Evolutionary conservation across 2,113 vertebrate species (phyloP).

Genomic region (Aegithalos caudatus): DNA sequence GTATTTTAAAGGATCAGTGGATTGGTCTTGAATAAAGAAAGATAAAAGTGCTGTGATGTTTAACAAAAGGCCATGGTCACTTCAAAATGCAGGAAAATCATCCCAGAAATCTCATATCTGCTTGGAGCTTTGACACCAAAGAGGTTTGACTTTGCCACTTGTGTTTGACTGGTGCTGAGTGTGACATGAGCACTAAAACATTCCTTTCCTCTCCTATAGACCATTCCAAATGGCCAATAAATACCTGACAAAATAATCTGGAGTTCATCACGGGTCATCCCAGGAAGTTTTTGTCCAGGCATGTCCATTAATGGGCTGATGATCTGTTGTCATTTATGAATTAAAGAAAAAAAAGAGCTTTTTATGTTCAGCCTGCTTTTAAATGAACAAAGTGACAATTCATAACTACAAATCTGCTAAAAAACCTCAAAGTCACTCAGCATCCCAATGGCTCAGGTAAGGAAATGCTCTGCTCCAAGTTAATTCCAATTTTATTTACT

Average conservation of each 20-base stretch:
- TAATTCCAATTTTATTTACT: background rate
- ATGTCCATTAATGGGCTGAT: background rate
- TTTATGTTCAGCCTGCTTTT: background rate
- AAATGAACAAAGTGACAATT: background rate
- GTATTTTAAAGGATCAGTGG: background rate
- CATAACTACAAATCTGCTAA: background rate
- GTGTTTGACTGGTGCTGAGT: background rate
- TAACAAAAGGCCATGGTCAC: background rate
- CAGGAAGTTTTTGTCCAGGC: background rate
- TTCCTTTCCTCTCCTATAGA: background rate
- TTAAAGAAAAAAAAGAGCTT: background rate
- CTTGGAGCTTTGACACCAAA: background rate
- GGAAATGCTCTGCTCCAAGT: background rate
- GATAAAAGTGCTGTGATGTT: background rate
- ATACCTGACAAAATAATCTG: constrained; percentile 37
- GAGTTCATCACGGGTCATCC: background rate
- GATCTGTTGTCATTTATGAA: background rate
- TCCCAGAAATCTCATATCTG: background rate
- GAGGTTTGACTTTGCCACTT: background rate
- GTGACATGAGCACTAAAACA: background rate
- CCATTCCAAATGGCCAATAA: background rate
- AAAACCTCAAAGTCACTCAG: background rate
- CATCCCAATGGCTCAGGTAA: background rate
- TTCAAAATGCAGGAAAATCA: background rate
- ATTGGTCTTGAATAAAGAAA: background rate